Percentiles rank a stretch among this genome's conserved stretches.
Evolutionary conservation across 2,888 invertebrate genomes (phyloP).

Genomic region (Candidula unifasciata): DNA sequence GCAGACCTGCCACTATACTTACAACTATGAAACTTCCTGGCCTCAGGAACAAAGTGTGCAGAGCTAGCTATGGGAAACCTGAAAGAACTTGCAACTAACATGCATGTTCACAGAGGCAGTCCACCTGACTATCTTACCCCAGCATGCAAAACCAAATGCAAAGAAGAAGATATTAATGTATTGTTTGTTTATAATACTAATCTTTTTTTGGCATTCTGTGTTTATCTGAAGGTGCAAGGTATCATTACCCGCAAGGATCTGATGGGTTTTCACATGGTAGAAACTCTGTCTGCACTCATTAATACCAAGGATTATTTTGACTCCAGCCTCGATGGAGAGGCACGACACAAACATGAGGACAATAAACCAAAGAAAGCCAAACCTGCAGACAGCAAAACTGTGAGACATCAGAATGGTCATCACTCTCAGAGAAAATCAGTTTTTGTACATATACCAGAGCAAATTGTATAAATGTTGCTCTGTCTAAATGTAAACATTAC

Average conservation of each 20-base stretch:
- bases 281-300: conserved; percentile 68
- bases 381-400: not conserved
- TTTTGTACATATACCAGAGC: not conserved
- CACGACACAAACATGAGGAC: not conserved
- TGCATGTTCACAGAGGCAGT: no score
- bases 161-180: no score
- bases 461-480: no score
- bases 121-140: no score
- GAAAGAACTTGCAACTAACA: no score
- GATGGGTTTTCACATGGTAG: conserved; percentile 78
- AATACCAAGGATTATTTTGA: conserved; percentile 46
- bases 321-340: not conserved
- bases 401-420: no score
- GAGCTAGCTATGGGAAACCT: no score
- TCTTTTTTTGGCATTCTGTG: not conserved
- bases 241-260: conserved; percentile 79
- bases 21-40: no score
- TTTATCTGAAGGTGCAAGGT: conserved; percentile 61
- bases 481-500: no score
- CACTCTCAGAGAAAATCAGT: not conserved
- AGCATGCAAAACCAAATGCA: no score
- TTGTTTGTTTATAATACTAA: not conserved
- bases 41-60: no score
- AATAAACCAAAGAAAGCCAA: not conserved
- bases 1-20: no score